phyloP scores from a whole-genome alignment of 2,888 invertebrate species.

The Nemotelus pantherinus region DNA sequence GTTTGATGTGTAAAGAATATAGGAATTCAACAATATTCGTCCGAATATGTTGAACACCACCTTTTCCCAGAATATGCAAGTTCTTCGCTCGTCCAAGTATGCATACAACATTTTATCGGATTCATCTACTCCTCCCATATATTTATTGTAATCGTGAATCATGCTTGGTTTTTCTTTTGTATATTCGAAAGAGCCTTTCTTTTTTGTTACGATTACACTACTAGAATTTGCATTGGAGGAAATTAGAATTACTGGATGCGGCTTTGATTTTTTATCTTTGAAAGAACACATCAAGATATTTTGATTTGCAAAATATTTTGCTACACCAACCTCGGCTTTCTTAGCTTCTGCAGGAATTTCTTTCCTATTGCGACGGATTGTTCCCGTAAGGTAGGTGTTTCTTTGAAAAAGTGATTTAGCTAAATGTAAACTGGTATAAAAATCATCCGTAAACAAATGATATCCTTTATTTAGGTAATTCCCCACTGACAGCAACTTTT shows the following conservation, averaged over 20 bases:
- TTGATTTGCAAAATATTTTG: not conserved
- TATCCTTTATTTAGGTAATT: too few species aligned
- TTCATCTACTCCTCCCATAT: too few species aligned
- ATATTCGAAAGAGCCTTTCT: slow-evolving; percentile 34
- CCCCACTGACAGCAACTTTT: slow-evolving; percentile 53
- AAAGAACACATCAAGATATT: slow-evolving; percentile 21
- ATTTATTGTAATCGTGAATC: slow-evolving; percentile 52
- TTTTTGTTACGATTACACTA: slow-evolving; percentile 19
- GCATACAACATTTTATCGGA: not conserved
- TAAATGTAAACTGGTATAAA: slow-evolving; percentile 17
- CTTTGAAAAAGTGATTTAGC: too few species aligned
- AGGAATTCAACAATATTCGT: slow-evolving; percentile 54
- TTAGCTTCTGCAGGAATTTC: slow-evolving; percentile 28
- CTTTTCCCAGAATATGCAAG: slow-evolving; percentile 55
- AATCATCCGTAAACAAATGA: too few species aligned
- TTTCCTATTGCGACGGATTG: slow-evolving; percentile 26
- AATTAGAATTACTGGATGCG: slow-evolving; percentile 8
- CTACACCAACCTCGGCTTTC: not conserved
- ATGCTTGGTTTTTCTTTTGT: slow-evolving; percentile 50
- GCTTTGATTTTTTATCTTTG: slow-evolving; percentile 16
- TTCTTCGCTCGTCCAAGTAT: slow-evolving; percentile 52
- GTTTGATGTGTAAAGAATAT: slow-evolving; percentile 53
- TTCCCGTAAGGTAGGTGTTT: slow-evolving; percentile 23
- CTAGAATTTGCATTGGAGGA: slow-evolving; percentile 8
- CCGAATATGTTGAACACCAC: slow-evolving; percentile 54